Evolutionary conservation across 2,113 vertebrate genomes (phyloP).

Genomic region (Sphaerodactylus townsendi): DNA sequence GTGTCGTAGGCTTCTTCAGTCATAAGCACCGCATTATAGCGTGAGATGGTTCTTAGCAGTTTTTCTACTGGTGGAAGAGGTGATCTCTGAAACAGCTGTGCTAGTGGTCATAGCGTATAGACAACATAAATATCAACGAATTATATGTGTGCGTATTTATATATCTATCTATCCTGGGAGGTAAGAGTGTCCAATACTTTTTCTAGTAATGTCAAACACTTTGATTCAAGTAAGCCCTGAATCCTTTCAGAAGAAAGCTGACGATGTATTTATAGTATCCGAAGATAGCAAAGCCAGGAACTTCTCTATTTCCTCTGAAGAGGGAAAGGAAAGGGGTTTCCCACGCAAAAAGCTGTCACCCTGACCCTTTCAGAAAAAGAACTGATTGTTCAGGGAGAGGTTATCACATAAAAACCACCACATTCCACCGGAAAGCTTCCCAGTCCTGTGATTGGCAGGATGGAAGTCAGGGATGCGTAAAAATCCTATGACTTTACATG

Average conservation of each 20-base stretch:
- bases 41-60: not conserved
- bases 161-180: no score
- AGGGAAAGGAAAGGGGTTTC: not conserved
- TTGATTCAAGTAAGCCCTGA: not conserved
- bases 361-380: not conserved
- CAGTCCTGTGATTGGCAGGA: not conserved
- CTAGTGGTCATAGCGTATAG: no score
- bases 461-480: not conserved
- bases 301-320: not conserved
- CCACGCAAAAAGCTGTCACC: not conserved
- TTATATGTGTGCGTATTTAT: no score
- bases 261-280: not conserved
- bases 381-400: not conserved
- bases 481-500: not conserved
- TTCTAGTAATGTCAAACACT: not conserved
- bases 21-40: not conserved
- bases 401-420: not conserved
- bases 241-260: not conserved
- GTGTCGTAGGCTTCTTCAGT: not conserved
- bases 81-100: no score
- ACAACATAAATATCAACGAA: no score
- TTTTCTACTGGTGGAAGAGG: not conserved
- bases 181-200: no score
- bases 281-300: not conserved
- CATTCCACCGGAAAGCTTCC: not conserved